A percentile compares a stretch with the other conserved stretches of the same genome.
Conservation (phyloP, 2,888 invertebrate species). For the Thecophora atra region DNA sequence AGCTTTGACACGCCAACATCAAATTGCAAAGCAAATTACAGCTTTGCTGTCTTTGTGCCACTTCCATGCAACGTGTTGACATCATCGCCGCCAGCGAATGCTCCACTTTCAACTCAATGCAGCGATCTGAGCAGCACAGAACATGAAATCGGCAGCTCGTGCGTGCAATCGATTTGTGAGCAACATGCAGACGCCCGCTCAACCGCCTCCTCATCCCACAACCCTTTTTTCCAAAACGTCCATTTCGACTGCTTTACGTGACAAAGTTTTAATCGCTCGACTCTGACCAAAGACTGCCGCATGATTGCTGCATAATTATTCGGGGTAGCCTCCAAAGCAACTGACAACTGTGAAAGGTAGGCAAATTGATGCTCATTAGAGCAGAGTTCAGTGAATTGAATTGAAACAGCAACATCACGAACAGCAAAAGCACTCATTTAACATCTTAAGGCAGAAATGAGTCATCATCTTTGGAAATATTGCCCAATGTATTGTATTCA, state of each 20-base stretch:
- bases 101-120: neutral
- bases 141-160: neutral
- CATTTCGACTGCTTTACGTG: neutral
- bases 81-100: neutral
- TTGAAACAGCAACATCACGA: neutral
- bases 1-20: neutral
- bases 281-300: neutral
- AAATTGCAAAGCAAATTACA: neutral
- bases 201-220: neutral
- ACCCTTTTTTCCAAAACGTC: neutral
- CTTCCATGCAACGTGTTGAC: slow-evolving; percentile 13
- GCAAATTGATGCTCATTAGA: no score
- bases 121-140: neutral
- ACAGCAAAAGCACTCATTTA: no score
- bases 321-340: no score
- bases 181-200: neutral
- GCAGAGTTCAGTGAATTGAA: neutral
- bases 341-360: no score
- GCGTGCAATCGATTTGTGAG: slow-evolving; percentile 9
- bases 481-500: no score
- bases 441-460: no score
- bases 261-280: neutral
- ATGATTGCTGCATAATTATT: neutral
- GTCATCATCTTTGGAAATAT: no score
- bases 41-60: neutral